These are phyloP conservation scores for Pelmatolapia mariae DNA, from an alignment of 2,113 vertebrate species.

Conservation along the genomic window DNA sequence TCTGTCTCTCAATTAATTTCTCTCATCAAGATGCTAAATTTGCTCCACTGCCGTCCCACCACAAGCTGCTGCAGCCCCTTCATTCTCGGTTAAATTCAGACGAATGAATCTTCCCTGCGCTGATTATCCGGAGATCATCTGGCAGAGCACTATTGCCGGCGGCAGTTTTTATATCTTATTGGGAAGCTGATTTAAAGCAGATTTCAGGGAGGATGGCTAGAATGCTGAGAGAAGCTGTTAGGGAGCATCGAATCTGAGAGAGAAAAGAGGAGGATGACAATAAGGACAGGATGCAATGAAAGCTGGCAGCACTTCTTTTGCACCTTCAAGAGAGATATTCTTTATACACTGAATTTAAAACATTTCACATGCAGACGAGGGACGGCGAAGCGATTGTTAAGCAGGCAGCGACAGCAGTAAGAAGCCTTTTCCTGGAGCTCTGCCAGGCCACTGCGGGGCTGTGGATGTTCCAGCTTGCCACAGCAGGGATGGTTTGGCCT, in stretches of 20 bases:
- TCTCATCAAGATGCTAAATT: not conserved
- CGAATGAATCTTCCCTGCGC: not conserved
- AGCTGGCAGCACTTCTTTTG: not conserved
- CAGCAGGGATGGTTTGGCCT: not conserved
- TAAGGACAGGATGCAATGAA: not conserved
- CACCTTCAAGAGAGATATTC: not conserved
- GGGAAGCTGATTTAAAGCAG: not conserved
- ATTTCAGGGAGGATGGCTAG: conserved; percentile 1
- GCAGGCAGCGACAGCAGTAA: conserved; percentile 6
- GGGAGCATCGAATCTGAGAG: not conserved
- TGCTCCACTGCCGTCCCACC: not conserved
- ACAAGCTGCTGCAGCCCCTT: not conserved
- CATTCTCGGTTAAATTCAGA: not conserved
- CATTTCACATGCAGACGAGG: not conserved
- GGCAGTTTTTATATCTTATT: not conserved
- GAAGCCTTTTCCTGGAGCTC: conserved; percentile 16
- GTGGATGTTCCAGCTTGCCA: conserved; percentile 8
- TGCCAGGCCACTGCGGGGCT: conserved; percentile 38
- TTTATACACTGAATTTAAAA: not conserved
- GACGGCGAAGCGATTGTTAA: not conserved
- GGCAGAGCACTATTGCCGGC: not conserved
- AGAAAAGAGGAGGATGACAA: not conserved
- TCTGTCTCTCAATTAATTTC: not conserved
- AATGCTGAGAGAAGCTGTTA: not conserved
- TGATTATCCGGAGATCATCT: conserved; percentile 17